Evolutionary conservation across 1,140 invertebrate species (phyloP), one percentile per base, ranked within the genome.

Genomic region (Bombus terrestris): DNA sequence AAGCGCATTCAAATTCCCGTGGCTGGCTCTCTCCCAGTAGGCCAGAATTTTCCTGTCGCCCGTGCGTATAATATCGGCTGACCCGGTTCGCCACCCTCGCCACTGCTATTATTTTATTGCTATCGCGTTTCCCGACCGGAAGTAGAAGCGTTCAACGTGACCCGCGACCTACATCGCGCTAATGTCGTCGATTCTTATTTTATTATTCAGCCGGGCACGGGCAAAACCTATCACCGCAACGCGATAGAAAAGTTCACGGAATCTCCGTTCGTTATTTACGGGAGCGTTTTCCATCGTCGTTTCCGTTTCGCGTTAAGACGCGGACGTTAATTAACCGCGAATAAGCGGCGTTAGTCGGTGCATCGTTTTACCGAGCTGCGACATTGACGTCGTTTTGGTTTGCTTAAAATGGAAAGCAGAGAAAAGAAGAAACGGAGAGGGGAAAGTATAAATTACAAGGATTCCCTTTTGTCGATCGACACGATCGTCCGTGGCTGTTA

Each of bases 401-500:
- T 64, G 57, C 32, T 25, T 6, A 35, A 22, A 13, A 35, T 15
- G 22, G 3, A 75, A 35, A 41, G 22, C 8, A 43, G 74, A 2
- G 3, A 59, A 47, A 83, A 35, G 59, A 84, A 77, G 78, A 74
- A 91, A 66, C 82, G 83, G 87, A 28, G 32, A 37, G 37, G 35
- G 53, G 47, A 85, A 35, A 64, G 72, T 32, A 68, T 37, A 75
- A 85, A 88, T 81, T 80, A 82, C 87, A 71, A 59, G 76, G 83
- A 88, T 85, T 62, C 57, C 69, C 87, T 47, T 88, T 88, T 83
- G 82, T 89, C 88, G 87, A 89, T 89, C 88, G 81, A 86, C 83
- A 25, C 75, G 79, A 80, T 81, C 71, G 78, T 86, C 87, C 76
- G 76, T 89, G 73, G 85, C 87, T 81, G 88, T 89, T 88, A 81